Evolutionary conservation across 2,888 invertebrate species (phyloP).

Genomic region (Nemurella pictetii): DNA sequence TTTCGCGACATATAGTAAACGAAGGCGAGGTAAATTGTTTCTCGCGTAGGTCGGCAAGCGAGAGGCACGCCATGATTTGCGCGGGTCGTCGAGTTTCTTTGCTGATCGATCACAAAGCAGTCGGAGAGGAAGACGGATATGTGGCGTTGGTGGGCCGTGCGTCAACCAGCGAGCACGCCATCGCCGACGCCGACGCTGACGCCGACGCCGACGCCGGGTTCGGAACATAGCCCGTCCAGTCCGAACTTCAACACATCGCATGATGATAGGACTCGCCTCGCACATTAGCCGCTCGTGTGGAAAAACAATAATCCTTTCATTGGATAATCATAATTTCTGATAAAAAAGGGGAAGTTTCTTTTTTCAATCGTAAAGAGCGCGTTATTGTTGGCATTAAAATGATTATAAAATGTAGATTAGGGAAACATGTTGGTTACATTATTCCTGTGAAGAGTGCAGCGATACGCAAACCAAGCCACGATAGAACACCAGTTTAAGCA

Average conservation of each 20-base stretch:
- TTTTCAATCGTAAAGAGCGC: conserved; percentile 15
- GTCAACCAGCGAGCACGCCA: background rate
- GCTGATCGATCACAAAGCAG: background rate
- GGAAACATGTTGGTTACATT: background rate
- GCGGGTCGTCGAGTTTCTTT: background rate
- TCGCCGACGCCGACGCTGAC: background rate
- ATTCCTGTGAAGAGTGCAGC: background rate
- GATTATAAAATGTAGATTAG: conserved; percentile 11
- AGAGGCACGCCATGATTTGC: background rate
- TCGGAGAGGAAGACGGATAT: conserved; percentile 6
- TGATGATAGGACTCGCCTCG: background rate
- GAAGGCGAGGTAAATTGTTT: too few relatives aligned
- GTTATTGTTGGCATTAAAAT: background rate
- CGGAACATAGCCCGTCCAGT: background rate
- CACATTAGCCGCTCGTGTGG: conserved; percentile 12
- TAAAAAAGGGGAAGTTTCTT: background rate
- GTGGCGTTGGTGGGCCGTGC: background rate
- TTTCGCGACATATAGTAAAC: too few relatives aligned
- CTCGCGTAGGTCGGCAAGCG: too few relatives aligned
- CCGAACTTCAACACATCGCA: conserved; percentile 7
- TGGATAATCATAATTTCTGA: conserved; percentile 21
- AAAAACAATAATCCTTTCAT: conserved; percentile 27
- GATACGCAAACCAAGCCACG: background rate
- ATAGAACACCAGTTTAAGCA: background rate
- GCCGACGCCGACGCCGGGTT: background rate